phyloP scores from a whole-genome alignment of 2,888 invertebrate species.

The Rutpela maculata region DNA sequence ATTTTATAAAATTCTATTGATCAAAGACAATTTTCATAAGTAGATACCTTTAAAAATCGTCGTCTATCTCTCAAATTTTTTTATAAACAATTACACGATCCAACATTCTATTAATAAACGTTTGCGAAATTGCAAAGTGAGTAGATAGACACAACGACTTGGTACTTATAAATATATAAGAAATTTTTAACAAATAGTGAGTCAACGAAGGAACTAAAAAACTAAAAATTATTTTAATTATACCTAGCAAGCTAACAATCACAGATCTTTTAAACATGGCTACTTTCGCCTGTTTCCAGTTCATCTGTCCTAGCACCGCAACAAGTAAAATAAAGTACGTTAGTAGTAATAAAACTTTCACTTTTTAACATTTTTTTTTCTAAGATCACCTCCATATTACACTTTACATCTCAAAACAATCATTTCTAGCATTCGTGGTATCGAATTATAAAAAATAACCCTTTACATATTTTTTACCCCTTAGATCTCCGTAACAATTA shows the following conservation, averaged over 20 bases:
- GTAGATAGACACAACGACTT: slow-evolving; percentile 21
- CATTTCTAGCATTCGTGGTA: not conserved
- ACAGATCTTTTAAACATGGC: slow-evolving; percentile 62
- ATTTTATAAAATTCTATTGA: slow-evolving; percentile 26
- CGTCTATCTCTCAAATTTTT: slow-evolving; percentile 24
- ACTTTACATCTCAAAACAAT: not conserved
- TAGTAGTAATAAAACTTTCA: slow-evolving; percentile 41
- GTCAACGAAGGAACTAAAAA: slow-evolving; percentile 41
- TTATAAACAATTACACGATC: slow-evolving; percentile 10
- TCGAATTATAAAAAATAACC: not conserved
- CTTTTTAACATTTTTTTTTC: slow-evolving; percentile 12
- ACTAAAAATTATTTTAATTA: slow-evolving; percentile 53
- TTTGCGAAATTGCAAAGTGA: slow-evolving; percentile 27
- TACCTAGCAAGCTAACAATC: slow-evolving; percentile 63
- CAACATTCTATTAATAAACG: slow-evolving; percentile 22
- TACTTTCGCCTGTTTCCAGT: slow-evolving; percentile 56
- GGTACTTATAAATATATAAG: slow-evolving; percentile 26
- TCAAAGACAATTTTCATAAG: slow-evolving; percentile 25
- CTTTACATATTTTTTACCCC: not conserved
- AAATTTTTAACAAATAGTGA: slow-evolving; percentile 35
- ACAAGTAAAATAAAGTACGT: slow-evolving; percentile 30
- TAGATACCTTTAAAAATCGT: slow-evolving; percentile 11
- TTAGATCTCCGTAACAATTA: not conserved
- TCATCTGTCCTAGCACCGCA: slow-evolving; percentile 61
- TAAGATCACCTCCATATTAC: slow-evolving; percentile 19